A percentile compares a stretch with the other conserved stretches of the same genome.
phyloP scores from a whole-genome alignment of 2,888 invertebrate species.

The Neoscelio sp. region DNA sequence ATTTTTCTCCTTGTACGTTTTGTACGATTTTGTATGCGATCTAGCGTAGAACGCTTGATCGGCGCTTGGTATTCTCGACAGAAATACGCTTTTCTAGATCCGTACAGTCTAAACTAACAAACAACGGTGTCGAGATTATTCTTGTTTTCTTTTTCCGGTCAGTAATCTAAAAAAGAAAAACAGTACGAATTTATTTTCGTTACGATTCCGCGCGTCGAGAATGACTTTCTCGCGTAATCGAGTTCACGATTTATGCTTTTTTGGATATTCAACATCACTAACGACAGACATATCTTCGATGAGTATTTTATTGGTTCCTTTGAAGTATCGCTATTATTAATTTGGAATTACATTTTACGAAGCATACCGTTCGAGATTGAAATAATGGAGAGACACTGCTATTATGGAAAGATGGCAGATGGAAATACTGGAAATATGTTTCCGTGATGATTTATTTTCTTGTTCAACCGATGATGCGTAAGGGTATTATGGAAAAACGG shows the following conservation, averaged over 20 bases:
- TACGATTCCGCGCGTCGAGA: too few relatives aligned
- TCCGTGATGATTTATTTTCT: slow-evolving; percentile 57
- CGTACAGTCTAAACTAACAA: slow-evolving; percentile 20
- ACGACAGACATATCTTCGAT: slow-evolving; percentile 48
- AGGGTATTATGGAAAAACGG: too few relatives aligned
- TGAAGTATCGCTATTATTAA: slow-evolving; percentile 3
- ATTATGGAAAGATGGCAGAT: slow-evolving; percentile 33
- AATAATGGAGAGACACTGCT: slow-evolving; percentile 55
- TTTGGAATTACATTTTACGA: slow-evolving; percentile 1
- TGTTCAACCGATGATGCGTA: too few relatives aligned
- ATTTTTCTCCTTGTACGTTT: slow-evolving; percentile 40
- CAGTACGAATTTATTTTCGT: too few relatives aligned
- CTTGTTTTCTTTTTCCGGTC: background rate
- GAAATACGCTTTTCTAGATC: slow-evolving; percentile 35
- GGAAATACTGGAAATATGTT: slow-evolving; percentile 23
- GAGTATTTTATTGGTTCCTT: slow-evolving; percentile 12
- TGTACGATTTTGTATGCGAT: slow-evolving; percentile 51
- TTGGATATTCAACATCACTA: slow-evolving; percentile 22
- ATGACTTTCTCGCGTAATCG: too few relatives aligned
- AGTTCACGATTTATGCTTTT: slow-evolving; percentile 4
- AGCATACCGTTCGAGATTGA: too few relatives aligned
- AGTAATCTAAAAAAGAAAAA: background rate
- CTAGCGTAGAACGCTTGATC: slow-evolving; percentile 34
- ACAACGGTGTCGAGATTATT: slow-evolving; percentile 1
- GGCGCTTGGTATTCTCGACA: slow-evolving; percentile 4